Percentiles rank a stretch among this genome's conserved stretches.
phyloP scores from a whole-genome alignment of 2,797 vertebrate genomes.

The Peromyscus nudipes region DNA sequence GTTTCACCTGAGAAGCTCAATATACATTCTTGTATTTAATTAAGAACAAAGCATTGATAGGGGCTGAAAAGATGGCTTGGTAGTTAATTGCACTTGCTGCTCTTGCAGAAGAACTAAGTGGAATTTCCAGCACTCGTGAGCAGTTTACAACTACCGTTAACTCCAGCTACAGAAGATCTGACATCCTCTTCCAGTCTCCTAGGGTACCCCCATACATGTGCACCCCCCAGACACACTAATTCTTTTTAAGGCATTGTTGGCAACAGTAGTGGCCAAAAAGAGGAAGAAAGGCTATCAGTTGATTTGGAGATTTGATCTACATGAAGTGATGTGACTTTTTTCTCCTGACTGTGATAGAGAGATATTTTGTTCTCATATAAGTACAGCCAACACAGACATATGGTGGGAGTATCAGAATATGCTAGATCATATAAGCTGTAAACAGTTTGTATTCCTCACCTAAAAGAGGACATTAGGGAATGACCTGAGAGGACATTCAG shows the following conservation, averaged over 20 bases:
- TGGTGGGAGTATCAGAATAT: not conserved
- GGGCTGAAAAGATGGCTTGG: not conserved
- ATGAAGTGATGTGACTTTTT: not conserved
- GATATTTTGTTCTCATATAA: not conserved
- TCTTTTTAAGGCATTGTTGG: not conserved
- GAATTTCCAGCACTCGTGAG: not conserved
- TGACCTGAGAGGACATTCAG: not conserved
- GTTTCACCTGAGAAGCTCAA: not conserved
- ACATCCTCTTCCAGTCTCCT: not conserved
- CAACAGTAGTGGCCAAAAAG: not conserved
- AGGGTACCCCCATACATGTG: not conserved
- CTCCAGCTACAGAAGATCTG: not conserved
- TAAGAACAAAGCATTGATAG: slow-evolving; percentile 9
- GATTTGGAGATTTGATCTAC: slow-evolving; percentile 26
- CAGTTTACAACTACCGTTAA: not conserved
- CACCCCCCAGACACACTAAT: not conserved
- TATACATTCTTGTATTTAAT: not conserved
- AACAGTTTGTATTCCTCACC: not conserved
- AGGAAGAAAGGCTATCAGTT: not conserved
- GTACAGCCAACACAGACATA: not conserved
- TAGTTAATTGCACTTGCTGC: not conserved
- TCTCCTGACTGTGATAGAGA: not conserved
- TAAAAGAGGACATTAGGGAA: not conserved
- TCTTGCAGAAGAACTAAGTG: not conserved
- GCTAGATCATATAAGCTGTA: not conserved